Conservation (phyloP, 2,888 invertebrate genomes). For the Pseudococcus longispinus region DNA sequence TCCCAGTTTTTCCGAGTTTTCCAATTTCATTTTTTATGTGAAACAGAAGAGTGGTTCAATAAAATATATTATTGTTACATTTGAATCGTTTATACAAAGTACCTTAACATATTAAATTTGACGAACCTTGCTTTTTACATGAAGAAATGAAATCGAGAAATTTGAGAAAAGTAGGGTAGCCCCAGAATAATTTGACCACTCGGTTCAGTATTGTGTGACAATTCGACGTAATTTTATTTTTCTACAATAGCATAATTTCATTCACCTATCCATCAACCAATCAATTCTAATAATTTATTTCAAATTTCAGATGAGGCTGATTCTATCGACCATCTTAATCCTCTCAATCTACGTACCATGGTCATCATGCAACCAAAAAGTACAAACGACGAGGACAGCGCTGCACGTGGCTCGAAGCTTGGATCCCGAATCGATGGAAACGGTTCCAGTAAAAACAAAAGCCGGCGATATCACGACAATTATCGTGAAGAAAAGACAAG, state of each 20-base stretch:
- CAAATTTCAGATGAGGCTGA: constrained; percentile 27
- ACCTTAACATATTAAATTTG: no score
- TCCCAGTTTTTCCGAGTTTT: no score
- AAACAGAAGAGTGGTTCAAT: no score
- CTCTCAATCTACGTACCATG: neutral
- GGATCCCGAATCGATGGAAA: constrained; percentile 78
- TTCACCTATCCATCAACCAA: neutral
- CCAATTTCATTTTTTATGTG: no score
- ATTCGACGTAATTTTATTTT: no score
- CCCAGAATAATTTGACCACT: no score
- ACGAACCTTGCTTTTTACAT: no score
- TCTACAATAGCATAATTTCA: neutral
- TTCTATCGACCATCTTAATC: neutral
- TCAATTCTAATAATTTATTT: neutral
- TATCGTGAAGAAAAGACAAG: constrained; percentile 73
- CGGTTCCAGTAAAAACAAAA: constrained; percentile 77
- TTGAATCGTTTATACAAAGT: no score
- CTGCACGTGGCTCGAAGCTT: constrained; percentile 68
- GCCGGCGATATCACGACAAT: constrained; percentile 79
- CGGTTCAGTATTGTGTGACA: no score
- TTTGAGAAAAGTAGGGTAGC: no score
- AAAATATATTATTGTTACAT: no score
- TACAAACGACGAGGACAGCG: constrained; percentile 61
- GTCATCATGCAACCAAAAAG: constrained; percentile 56
- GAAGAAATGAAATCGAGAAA: no score